Percentiles rank a stretch among this genome's conserved stretches.
Conservation (phyloP, 2,113 vertebrate species). For the Toxotes chatareus region DNA sequence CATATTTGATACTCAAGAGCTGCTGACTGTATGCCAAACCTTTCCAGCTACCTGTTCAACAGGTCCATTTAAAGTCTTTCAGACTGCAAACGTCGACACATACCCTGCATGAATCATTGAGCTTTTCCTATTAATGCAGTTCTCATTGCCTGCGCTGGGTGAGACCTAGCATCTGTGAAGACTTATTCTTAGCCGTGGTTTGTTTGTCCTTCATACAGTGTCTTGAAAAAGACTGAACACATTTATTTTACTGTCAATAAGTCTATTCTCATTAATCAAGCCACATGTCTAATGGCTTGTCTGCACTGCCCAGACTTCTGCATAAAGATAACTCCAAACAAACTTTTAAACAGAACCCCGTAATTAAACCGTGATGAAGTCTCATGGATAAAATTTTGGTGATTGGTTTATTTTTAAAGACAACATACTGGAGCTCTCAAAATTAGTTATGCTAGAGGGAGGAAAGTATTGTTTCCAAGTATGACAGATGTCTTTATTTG, state of each 20-base stretch:
- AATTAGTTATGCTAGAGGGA: neutral
- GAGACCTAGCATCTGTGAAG: slow-evolving; percentile 3
- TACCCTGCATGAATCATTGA: neutral
- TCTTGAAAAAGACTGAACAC: slow-evolving; percentile 37
- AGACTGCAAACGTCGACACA: neutral
- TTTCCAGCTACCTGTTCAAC: neutral
- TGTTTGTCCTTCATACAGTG: slow-evolving; percentile 30
- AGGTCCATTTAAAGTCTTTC: neutral
- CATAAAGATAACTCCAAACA: neutral
- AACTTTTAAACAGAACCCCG: neutral
- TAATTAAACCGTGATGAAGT: neutral
- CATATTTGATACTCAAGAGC: slow-evolving; percentile 5
- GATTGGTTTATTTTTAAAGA: neutral
- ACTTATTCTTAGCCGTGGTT: slow-evolving; percentile 29
- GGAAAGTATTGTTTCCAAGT: slow-evolving; percentile 21
- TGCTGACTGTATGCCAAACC: slow-evolving; percentile 17
- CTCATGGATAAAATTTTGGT: neutral
- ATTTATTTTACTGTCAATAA: slow-evolving; percentile 30
- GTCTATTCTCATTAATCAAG: slow-evolving; percentile 9
- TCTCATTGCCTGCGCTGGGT: neutral
- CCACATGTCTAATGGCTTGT: neutral
- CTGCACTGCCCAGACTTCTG: neutral
- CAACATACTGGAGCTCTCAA: neutral
- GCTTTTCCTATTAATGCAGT: neutral
- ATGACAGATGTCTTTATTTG: slow-evolving; percentile 33